phyloP scores from a whole-genome alignment of 1,140 invertebrate species.

The Gyrodactylus salaris region DNA sequence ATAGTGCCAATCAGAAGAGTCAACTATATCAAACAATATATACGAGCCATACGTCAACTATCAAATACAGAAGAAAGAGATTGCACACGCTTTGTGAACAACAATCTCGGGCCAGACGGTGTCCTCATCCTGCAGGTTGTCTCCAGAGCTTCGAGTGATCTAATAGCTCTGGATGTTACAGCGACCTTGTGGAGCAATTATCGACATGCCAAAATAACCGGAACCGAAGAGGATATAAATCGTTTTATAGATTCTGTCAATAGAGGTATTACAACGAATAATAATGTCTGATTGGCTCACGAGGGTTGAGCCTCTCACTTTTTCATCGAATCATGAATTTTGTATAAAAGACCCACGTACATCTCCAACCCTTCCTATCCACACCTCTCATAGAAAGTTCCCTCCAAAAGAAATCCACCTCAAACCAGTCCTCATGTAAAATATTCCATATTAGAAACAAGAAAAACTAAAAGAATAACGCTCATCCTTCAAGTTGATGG shows the following conservation, averaged over 20 bases:
- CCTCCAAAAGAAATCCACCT: too few species aligned
- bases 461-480: too few species aligned
- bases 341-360: too few species aligned
- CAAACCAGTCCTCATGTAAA: too few species aligned
- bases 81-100: conserved; percentile 5
- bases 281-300: too few species aligned
- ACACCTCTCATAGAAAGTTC: too few species aligned
- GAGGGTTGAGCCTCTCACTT: too few species aligned
- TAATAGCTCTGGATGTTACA: conserved; percentile 10
- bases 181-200: conserved; percentile 6
- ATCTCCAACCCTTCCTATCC: too few species aligned
- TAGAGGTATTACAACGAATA: not conserved
- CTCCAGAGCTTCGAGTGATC: conserved; percentile 10
- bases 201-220: conserved; percentile 7
- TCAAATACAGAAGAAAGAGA: conserved; percentile 9
- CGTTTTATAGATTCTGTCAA: conserved; percentile 1
- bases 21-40: conserved; percentile 18
- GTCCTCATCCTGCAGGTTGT: conserved; percentile 11
- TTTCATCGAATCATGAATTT: too few species aligned
- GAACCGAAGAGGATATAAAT: conserved; percentile 7
- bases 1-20: conserved; percentile 13
- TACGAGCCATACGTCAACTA: conserved; percentile 13
- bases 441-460: too few species aligned
- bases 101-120: conserved; percentile 9
- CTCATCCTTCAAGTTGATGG: too few species aligned